These are phyloP conservation scores for Daphoenositta chrysoptera DNA, from an alignment of 2,113 vertebrate genomes.

Conservation along the genomic window DNA sequence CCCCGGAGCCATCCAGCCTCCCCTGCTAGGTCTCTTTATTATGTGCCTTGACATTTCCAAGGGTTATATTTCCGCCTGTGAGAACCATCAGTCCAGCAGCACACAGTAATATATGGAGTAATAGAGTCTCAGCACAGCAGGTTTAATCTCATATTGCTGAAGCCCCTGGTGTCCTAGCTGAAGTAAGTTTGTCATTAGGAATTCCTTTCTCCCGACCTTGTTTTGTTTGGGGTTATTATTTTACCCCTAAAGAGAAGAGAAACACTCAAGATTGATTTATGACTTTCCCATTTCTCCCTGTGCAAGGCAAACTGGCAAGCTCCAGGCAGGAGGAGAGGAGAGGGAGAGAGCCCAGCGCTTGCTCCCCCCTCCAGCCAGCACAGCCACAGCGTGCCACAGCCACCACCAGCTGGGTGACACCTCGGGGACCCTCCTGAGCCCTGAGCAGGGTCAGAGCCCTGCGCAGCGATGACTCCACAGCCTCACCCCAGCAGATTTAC, in stretches of 20 bases:
- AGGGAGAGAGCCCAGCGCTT: background rate
- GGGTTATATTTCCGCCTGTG: slow-evolving; percentile 67
- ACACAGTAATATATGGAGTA: slow-evolving; percentile 67
- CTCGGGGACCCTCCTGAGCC: background rate
- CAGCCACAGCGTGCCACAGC: background rate
- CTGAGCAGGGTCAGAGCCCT: background rate
- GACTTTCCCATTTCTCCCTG: slow-evolving; percentile 13
- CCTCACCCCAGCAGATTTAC: background rate
- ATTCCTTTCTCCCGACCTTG: slow-evolving; percentile 58
- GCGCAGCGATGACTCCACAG: background rate
- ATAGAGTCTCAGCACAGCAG: slow-evolving; percentile 66
- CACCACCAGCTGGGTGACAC: background rate
- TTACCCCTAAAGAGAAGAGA: slow-evolving; percentile 66
- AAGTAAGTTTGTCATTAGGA: slow-evolving; percentile 68
- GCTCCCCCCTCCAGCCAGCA: background rate
- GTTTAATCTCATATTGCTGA: slow-evolving; percentile 68
- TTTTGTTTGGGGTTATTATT: slow-evolving; percentile 67
- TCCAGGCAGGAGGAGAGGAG: background rate
- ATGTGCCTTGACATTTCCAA: slow-evolving; percentile 65
- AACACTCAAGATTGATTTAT: slow-evolving; percentile 61
- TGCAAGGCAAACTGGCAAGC: slow-evolving; percentile 10
- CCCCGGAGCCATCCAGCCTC: slow-evolving; percentile 48
- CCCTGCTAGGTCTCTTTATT: slow-evolving; percentile 68
- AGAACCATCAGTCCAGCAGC: slow-evolving; percentile 63
- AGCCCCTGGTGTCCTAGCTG: slow-evolving; percentile 55